A percentile compares a stretch with the other conserved stretches of the same genome.
These are phyloP conservation scores for Drosophila heteroneura DNA, from an alignment of 2,888 invertebrate genomes.

Conservation along the genomic window DNA sequence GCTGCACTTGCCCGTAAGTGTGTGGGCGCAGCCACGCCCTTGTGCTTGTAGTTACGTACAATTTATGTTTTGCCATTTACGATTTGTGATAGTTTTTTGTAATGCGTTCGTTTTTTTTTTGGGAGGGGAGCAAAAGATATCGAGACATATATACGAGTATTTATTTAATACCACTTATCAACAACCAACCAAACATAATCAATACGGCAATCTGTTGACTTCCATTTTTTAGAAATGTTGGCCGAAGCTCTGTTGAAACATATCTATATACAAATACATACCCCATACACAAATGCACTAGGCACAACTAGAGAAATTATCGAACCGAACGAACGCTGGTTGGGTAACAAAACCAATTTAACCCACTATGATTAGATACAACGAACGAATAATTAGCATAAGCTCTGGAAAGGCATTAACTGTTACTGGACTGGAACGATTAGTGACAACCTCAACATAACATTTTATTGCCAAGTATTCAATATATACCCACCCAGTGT, in stretches of 20 bases:
- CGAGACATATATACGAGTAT: slow-evolving; percentile 45
- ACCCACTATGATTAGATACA: slow-evolving; percentile 41
- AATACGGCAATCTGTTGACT: slow-evolving; percentile 62
- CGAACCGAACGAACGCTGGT: slow-evolving; percentile 32
- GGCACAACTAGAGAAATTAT: slow-evolving; percentile 35
- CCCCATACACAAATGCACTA: slow-evolving; percentile 35
- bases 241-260: slow-evolving; percentile 56
- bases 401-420: slow-evolving; percentile 23
- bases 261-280: slow-evolving; percentile 43
- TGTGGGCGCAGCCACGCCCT: slow-evolving; percentile 44
- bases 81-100: slow-evolving; percentile 67
- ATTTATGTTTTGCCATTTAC: slow-evolving; percentile 47
- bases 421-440: slow-evolving; percentile 16
- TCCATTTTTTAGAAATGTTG: slow-evolving; percentile 67
- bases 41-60: slow-evolving; percentile 56
- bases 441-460: slow-evolving; percentile 39
- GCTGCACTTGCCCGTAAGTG: slow-evolving; percentile 62
- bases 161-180: slow-evolving; percentile 38
- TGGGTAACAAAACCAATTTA: slow-evolving; percentile 21
- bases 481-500: slow-evolving; percentile 69
- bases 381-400: slow-evolving; percentile 44
- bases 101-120: slow-evolving; percentile 14
- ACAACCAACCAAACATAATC: slow-evolving; percentile 53
- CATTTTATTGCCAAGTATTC: slow-evolving; percentile 51
- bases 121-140: slow-evolving; percentile 41